These are phyloP conservation scores for Protosalanx chinensis DNA, from an alignment of 2,797 vertebrate genomes.

Conservation along the genomic window DNA sequence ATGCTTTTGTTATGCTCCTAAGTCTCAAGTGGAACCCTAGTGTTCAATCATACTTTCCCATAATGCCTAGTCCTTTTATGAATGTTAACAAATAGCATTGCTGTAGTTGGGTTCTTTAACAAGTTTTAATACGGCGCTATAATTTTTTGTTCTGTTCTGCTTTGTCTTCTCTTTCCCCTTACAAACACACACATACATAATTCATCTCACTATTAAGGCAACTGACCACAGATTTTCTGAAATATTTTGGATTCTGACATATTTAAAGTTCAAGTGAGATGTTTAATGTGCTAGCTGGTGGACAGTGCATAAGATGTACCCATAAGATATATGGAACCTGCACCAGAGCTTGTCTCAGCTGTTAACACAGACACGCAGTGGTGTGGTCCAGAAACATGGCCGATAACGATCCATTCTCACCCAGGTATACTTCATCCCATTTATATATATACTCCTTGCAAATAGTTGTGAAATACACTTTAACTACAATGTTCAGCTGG, in stretches of 20 bases:
- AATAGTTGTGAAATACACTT: neutral
- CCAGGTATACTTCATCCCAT: too few species aligned
- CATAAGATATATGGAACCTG: neutral
- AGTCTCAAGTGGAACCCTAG: slow-evolving; percentile 6
- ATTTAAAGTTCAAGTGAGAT: too few species aligned
- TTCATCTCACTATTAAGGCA: neutral
- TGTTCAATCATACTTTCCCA: slow-evolving; percentile 22
- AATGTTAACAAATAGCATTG: slow-evolving; percentile 23
- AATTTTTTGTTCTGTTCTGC: neutral
- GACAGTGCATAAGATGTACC: neutral
- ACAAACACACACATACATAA: neutral
- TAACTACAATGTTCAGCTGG: neutral
- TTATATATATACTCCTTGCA: too few species aligned
- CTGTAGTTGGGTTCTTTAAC: slow-evolving; percentile 24
- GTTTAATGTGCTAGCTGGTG: too few species aligned
- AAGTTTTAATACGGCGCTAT: neutral
- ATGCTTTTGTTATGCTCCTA: slow-evolving; percentile 13
- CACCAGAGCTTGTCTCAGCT: neutral
- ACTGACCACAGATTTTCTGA: too few species aligned
- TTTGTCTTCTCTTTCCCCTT: neutral
- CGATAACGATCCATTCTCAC: neutral
- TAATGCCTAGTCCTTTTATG: slow-evolving; percentile 21
- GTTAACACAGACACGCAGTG: neutral
- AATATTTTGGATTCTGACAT: too few species aligned
- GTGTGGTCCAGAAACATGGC: neutral